Evolutionary conservation across 2,797 vertebrate genomes (phyloP).

Genomic region (Peromyscus aztecus): DNA sequence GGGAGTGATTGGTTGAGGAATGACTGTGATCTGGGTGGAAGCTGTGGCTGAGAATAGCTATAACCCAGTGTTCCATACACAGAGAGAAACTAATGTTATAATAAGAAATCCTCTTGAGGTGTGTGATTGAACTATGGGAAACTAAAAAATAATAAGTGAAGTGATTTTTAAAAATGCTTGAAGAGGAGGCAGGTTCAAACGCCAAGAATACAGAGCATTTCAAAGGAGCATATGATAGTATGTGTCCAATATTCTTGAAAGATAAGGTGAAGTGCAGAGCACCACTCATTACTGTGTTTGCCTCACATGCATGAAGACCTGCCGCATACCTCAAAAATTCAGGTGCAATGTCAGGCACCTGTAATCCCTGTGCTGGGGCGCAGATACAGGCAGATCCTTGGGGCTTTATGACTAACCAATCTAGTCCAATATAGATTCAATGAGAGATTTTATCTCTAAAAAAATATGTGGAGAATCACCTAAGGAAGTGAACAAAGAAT

Average conservation of each 20-base stretch:
- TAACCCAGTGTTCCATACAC: background rate
- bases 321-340: background rate
- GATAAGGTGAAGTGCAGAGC: background rate
- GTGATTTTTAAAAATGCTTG: background rate
- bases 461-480: background rate
- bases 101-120: background rate
- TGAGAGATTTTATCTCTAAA: background rate
- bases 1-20: background rate
- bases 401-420: background rate
- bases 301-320: rapidly evolving
- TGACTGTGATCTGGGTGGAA: background rate
- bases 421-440: background rate
- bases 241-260: background rate
- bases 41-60: background rate
- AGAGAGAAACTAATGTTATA: background rate
- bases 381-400: background rate
- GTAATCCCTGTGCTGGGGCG: no score
- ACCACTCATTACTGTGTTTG: background rate
- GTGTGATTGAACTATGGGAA: background rate
- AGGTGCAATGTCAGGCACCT: background rate
- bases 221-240: background rate
- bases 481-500: background rate
- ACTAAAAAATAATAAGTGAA: background rate
- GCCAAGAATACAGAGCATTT: background rate
- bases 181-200: conserved; percentile 25